These are phyloP conservation scores for Noctua pronuba DNA, from an alignment of 2,888 invertebrate species.

Conservation along the genomic window DNA sequence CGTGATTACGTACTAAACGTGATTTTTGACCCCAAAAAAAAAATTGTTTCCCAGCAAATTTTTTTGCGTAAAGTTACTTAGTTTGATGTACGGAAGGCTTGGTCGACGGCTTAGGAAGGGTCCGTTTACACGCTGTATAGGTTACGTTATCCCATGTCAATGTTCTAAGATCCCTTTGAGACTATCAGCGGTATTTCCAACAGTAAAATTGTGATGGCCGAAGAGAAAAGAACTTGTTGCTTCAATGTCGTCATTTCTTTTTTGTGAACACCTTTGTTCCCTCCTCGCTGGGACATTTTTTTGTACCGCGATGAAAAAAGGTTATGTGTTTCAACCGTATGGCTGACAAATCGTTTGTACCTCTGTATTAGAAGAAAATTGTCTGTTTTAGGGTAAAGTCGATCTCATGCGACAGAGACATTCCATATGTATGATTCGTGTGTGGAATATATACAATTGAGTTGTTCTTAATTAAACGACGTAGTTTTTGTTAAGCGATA, in stretches of 20 bases:
- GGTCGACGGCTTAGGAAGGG: too few relatives aligned
- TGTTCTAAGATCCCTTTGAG: constrained; percentile 11
- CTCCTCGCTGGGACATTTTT: constrained; percentile 53
- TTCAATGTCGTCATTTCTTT: constrained; percentile 67
- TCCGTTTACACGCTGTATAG: too few relatives aligned
- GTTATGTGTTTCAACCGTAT: constrained; percentile 51
- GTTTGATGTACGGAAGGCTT: too few relatives aligned
- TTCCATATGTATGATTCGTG: background rate
- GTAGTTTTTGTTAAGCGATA: background rate
- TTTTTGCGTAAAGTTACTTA: too few relatives aligned
- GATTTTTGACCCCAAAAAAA: too few relatives aligned
- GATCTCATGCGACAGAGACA: background rate
- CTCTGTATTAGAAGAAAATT: constrained; percentile 22
- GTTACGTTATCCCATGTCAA: too few relatives aligned
- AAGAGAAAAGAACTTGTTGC: constrained; percentile 70
- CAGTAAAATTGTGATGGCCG: constrained; percentile 23
- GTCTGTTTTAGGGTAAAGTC: background rate
- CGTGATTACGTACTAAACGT: too few relatives aligned
- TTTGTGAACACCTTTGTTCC: constrained; percentile 62
- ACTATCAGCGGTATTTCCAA: constrained; percentile 29
- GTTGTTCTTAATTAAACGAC: background rate
- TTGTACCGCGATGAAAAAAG: constrained; percentile 35
- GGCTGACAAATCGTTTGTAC: constrained; percentile 42
- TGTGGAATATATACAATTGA: background rate
- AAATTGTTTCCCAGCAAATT: too few relatives aligned